Evolutionary conservation across 2,113 vertebrate species (phyloP).

Genomic region (Protobothrops flavoviridis): DNA sequence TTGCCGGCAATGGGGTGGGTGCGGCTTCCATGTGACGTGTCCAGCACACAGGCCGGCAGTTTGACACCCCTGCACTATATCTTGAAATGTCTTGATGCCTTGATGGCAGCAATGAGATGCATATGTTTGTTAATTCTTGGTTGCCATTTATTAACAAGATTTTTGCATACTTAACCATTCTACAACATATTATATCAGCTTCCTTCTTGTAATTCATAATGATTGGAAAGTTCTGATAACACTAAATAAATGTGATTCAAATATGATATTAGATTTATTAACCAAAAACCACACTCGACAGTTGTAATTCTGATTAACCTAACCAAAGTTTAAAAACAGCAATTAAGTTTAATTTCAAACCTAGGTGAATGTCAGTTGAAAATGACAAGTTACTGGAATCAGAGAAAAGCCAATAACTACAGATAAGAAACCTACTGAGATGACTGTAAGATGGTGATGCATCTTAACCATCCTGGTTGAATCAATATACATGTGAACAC

Average conservation of each 20-base stretch:
- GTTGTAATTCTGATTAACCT: neutral
- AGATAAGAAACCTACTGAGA: neutral
- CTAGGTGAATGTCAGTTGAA: neutral
- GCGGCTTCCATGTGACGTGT: no score
- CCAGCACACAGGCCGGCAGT: no score
- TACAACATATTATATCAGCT: neutral
- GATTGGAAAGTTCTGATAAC: neutral
- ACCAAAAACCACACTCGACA: neutral
- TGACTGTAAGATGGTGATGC: neutral
- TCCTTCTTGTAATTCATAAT: neutral
- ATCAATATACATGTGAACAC: neutral
- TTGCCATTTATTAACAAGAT: neutral
- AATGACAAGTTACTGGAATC: neutral
- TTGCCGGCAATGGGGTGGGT: no score
- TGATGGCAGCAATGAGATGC: neutral
- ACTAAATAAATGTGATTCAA: neutral
- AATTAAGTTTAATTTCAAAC: neutral
- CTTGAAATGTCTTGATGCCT: neutral
- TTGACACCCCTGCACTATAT: neutral
- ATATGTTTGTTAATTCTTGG: neutral
- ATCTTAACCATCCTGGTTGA: neutral
- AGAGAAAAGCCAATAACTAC: neutral
- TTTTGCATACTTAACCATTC: neutral
- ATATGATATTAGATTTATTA: neutral
- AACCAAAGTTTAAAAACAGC: neutral